Evolutionary conservation across 1,140 invertebrate species (phyloP), one percentile per base, ranked within the genome.

Genomic region (Oreohelix idahoensis): DNA sequence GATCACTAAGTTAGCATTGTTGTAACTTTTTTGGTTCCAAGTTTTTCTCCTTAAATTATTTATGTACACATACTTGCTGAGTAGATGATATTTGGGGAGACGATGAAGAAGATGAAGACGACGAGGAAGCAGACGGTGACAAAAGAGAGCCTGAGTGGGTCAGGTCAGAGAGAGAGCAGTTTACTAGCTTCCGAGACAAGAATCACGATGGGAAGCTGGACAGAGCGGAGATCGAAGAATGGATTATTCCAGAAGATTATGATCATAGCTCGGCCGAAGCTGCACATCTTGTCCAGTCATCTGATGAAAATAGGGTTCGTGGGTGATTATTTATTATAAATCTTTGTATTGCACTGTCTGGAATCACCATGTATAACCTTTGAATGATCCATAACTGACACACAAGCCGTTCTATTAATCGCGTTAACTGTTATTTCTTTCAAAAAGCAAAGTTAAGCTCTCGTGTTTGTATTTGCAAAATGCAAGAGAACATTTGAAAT

Each of bases 231-330:
- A 95, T 97, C 84, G 89, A 89, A 89, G 95, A 96, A 53, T 99
- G 98, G 98, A 98, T 99, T 84, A 95, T 98, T 83, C 98, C 98
- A 0, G 94, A 96, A 15, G 97, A 99, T 92, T 99, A 98, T 92
- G 98, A 99, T 93, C 98, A 99, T 92, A 96, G 97, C 23, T 96
- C 97, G 87, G 97, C 97, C 0, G 98, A 99, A 93, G 96, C 98
- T 0, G 95, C 96, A 80, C 98, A 99, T 94, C 94, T 99, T n/a
- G 95, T 99, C 84, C 96, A 96, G 91, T 97, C 98, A 91, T 96
- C 98, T 2, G 98, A 99, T 93, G 92, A 94, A 0, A 96, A 99
- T 93, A 95, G 95, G 91, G 94, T 94, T 86, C 82, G 89, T 99
- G 71, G 5, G 32, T 66, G 63, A 66, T 66, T 32, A n/a, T 66